These are phyloP conservation scores for Hiodon alosoides DNA, from an alignment of 2,113 vertebrate species.

Conservation along the genomic window DNA sequence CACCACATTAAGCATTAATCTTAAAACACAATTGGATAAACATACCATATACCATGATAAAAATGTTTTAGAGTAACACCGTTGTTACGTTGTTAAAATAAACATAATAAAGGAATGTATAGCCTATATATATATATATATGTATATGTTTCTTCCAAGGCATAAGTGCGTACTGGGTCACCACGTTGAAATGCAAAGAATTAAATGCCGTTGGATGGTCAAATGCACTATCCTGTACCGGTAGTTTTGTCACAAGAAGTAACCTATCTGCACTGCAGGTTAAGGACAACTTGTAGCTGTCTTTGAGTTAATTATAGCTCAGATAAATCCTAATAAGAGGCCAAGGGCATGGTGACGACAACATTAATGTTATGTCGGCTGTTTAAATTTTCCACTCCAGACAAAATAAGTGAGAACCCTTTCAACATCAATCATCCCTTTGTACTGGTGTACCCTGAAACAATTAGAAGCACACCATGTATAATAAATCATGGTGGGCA, in stretches of 20 bases:
- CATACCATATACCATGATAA: no score
- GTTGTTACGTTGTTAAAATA: no score
- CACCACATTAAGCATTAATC: no score
- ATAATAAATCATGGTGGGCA: not conserved
- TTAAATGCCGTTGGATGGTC: slow-evolving; percentile 20
- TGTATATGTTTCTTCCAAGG: not conserved
- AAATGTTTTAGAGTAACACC: no score
- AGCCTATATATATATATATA: no score
- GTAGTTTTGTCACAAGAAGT: slow-evolving; percentile 3
- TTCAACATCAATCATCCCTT: slow-evolving; percentile 42
- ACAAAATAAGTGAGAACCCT: slow-evolving; percentile 25
- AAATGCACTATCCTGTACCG: not conserved
- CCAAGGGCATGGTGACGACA: slow-evolving; percentile 23
- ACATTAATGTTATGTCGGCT: slow-evolving; percentile 36
- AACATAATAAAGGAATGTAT: slow-evolving; percentile 12
- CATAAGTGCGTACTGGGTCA: not conserved
- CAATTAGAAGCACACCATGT: not conserved
- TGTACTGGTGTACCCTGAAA: slow-evolving; percentile 11
- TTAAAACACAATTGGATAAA: no score
- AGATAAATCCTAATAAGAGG: slow-evolving; percentile 41
- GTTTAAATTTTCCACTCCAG: slow-evolving; percentile 30
- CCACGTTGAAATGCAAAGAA: slow-evolving; percentile 25
- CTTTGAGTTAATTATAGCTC: slow-evolving; percentile 51
- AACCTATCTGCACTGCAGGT: slow-evolving; percentile 40
- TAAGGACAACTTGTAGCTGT: slow-evolving; percentile 54